Conservation (phyloP, 2,113 vertebrate genomes). For the Stegostoma tigrinum region DNA sequence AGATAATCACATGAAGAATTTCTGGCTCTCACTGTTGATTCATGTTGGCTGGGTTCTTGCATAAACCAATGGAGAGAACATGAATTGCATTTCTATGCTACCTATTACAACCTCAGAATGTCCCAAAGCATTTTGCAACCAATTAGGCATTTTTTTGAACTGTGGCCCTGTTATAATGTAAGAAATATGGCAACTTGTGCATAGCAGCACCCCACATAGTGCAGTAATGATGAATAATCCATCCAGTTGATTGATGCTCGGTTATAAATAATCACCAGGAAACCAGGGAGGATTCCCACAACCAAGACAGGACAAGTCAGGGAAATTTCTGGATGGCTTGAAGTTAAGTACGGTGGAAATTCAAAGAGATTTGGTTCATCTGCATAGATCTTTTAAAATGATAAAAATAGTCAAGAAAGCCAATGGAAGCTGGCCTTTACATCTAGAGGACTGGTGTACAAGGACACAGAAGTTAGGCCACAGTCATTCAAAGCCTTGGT, state of each 20-base stretch:
- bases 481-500: too few relatives aligned
- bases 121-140: background rate
- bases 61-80: background rate
- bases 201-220: background rate
- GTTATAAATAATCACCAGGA: background rate
- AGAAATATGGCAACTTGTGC: background rate
- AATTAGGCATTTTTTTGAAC: background rate
- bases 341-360: too few relatives aligned
- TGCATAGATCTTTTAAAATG: too few relatives aligned
- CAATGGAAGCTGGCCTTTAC: too few relatives aligned
- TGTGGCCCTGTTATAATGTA: background rate
- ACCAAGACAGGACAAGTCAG: too few relatives aligned
- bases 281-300: too few relatives aligned
- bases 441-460: too few relatives aligned
- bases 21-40: background rate
- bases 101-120: too few relatives aligned
- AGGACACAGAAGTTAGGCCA: too few relatives aligned
- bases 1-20: background rate
- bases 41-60: background rate
- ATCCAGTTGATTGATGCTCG: background rate
- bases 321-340: too few relatives aligned
- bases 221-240: background rate
- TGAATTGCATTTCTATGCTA: background rate
- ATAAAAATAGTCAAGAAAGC: too few relatives aligned
- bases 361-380: too few relatives aligned